Conservation (phyloP, 2,113 vertebrate genomes). For the Motacilla tschutschensis region DNA sequence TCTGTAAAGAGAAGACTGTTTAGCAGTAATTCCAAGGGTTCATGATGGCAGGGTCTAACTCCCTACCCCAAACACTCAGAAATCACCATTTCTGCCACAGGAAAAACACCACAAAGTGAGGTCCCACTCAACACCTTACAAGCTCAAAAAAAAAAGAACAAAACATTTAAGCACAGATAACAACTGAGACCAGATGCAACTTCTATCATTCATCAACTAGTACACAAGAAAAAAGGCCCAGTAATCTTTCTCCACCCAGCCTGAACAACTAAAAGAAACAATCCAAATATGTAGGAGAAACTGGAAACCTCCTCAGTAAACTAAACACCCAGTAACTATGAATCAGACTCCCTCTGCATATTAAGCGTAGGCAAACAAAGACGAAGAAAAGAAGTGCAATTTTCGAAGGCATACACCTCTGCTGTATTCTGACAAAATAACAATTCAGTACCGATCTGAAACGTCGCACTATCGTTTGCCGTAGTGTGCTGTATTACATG, state of each 20-base stretch:
- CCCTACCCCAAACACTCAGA: not conserved
- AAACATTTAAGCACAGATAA: not conserved
- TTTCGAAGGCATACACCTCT: not conserved
- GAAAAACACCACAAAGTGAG: not conserved
- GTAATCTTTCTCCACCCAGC: not conserved
- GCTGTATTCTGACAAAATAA: not conserved
- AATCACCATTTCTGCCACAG: not conserved
- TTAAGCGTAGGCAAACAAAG: not conserved
- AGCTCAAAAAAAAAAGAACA: not conserved
- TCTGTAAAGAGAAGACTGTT: not conserved
- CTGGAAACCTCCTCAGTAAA: not conserved
- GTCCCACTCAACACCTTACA: accelerated
- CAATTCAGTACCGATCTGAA: not conserved
- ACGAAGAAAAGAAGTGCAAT: not conserved
- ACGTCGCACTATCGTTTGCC: not conserved
- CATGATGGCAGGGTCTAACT: not conserved
- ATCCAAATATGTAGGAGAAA: not conserved
- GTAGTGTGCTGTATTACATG: accelerated
- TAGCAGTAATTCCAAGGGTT: not conserved
- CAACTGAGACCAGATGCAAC: not conserved
- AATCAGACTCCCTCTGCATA: not conserved
- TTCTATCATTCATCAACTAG: not conserved
- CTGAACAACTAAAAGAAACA: not conserved
- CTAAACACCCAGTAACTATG: not conserved
- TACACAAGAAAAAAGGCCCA: not conserved